phyloP scores from a whole-genome alignment of 2,888 invertebrate species.

The Caenorhabditis angaria region DNA sequence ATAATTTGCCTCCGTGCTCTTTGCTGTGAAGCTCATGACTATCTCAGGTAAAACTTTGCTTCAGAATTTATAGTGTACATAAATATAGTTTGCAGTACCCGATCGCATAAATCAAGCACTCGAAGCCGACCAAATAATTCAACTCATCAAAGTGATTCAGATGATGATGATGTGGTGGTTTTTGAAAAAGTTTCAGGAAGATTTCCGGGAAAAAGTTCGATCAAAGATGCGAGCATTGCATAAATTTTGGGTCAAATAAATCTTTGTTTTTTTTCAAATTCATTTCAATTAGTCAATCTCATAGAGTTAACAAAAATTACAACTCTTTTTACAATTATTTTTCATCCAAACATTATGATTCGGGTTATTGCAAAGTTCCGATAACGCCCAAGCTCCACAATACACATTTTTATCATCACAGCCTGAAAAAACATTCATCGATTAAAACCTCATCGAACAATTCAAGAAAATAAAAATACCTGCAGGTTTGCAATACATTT shows the following conservation, averaged over 20 bases:
- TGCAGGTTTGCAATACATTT: conserved; percentile 66
- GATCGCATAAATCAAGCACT: not conserved
- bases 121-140: not conserved
- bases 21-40: conserved; percentile 5
- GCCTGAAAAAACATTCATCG: conserved; percentile 35
- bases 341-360: conserved; percentile 61
- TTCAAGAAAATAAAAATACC: conserved; percentile 30
- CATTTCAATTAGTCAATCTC: conserved; percentile 10
- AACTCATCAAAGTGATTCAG: conserved; percentile 3
- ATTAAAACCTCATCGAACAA: not conserved
- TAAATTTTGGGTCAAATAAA: conserved; percentile 27
- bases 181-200: conserved; percentile 39
- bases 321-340: conserved; percentile 67
- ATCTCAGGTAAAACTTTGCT: conserved; percentile 23
- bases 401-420: conserved; percentile 67
- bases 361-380: conserved; percentile 55
- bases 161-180: conserved; percentile 41
- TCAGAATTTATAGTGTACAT: too few relatives aligned
- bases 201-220: conserved; percentile 32
- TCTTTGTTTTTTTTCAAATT: conserved; percentile 23
- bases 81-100: too few relatives aligned
- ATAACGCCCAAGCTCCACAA: conserved; percentile 68
- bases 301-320: conserved; percentile 55
- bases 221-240: conserved; percentile 39
- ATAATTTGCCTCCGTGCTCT: conserved; percentile 33